These are phyloP conservation scores for Corythoichthys haematopterus DNA, from an alignment of 2,113 vertebrate species.

Conservation along the genomic window DNA sequence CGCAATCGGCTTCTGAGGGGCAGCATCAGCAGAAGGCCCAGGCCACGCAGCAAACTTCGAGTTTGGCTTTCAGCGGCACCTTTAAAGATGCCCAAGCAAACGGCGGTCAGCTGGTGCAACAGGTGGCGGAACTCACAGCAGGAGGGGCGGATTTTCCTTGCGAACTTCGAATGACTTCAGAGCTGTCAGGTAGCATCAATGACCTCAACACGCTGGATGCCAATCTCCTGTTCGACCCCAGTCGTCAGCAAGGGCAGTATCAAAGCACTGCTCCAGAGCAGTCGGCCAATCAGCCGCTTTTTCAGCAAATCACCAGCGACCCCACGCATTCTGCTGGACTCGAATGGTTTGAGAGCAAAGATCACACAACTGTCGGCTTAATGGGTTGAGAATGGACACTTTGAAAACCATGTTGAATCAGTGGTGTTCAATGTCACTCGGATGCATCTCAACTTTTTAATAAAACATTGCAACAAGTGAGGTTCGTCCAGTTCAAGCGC, in stretches of 20 bases:
- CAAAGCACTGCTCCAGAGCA: constrained; percentile 87
- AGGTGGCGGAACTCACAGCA: constrained; percentile 78
- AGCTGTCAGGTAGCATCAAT: constrained; percentile 92
- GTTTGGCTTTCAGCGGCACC: constrained; percentile 84
- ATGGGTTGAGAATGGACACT: constrained; percentile 79
- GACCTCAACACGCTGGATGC: constrained; percentile 94
- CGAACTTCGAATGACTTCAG: constrained; percentile 89
- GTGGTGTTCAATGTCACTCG: constrained; percentile 6
- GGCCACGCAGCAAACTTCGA: constrained; percentile 67
- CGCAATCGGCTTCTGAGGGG: constrained; percentile 77
- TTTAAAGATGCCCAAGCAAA: constrained; percentile 86
- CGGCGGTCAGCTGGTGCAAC: constrained; percentile 80
- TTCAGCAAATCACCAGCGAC: constrained; percentile 93
- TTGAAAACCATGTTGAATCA: constrained; percentile 52
- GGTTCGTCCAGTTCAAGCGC: constrained; percentile 91
- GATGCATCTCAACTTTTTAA: constrained; percentile 72
- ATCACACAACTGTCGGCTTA: constrained; percentile 95
- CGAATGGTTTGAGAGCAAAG: constrained; percentile 98
- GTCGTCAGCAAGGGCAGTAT: constrained; percentile 90
- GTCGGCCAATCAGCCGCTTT: constrained; percentile 89
- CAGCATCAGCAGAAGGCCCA: constrained; percentile 77
- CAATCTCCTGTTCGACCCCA: constrained; percentile 94
- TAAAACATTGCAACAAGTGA: constrained; percentile 81
- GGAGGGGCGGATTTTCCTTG: constrained; percentile 80
- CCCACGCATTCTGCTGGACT: constrained; percentile 87